Base-by-base conservation (phyloP, 2,888 invertebrate genomes). In the Pseudococcus viburni region DNA sequence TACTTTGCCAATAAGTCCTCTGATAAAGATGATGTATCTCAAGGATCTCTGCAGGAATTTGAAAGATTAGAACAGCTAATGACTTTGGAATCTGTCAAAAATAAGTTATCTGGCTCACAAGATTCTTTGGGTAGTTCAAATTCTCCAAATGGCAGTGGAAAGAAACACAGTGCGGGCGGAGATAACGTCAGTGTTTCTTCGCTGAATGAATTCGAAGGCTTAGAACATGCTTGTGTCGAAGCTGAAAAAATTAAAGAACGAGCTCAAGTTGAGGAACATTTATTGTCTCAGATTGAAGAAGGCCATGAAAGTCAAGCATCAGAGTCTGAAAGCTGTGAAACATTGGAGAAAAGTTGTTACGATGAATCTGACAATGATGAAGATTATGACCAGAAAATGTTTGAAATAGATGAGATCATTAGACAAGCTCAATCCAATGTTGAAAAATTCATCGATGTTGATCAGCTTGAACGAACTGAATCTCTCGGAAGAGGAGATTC, bases 21-120 rank as follows among this genome's bases (percentile, higher is more conserved):
- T n/a, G 97, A 98, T 90, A 96, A 96, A 91, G 98, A 98, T 91
- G 97, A 98, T 91, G 94, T 97, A 73, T 98, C 98, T 0, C 95
- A 98, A 92, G 97, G 96, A 90, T 98, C 98, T 8, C 93, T 98
- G 89, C 97, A 97, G 92, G 98, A 98, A 91, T 98, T 98, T 93
- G 98, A 98, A 92, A 95, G 95, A 89, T 92, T 98, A 17, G 98
- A 98, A 92, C 94, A 94, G 90, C 96, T 96, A 0, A 94, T 98
- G 91, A 94, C 94, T 0, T 93, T 96, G 91, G 97, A 97, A 91
- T 96, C 95, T 91, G 91, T 92, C 68, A 92, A 91, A 48, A 94
- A 94, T 90, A 94, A 94, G 90, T 91, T 91, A 9, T 95, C 95
- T 88, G 95, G 96, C 12, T 97, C 97, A 1, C 96, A 97, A 91